Evolutionary conservation across 2,888 invertebrate genomes (phyloP).

Genomic region (Zygothrica quintamaculata): DNA sequence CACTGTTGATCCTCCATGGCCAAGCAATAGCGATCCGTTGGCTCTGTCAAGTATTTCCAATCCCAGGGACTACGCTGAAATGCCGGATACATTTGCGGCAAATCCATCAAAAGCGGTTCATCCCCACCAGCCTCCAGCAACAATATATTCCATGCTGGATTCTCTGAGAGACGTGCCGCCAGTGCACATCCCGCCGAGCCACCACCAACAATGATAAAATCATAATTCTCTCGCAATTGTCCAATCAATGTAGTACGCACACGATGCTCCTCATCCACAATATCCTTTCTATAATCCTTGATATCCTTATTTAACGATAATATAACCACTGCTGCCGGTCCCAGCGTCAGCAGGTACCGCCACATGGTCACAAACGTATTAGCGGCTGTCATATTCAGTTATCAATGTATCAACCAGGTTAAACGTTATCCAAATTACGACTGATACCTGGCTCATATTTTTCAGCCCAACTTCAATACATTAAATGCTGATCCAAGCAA

Average conservation of each 20-base stretch:
- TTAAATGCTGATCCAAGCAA: neutral
- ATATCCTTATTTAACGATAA: slow-evolving; percentile 88
- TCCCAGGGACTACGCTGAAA: slow-evolving; percentile 91
- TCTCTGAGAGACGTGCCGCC: slow-evolving; percentile 91
- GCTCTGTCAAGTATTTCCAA: slow-evolving; percentile 93
- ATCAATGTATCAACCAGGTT: too few species aligned
- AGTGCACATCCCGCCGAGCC: slow-evolving; percentile 93
- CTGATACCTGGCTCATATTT: neutral
- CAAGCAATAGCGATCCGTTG: slow-evolving; percentile 88
- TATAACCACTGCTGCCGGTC: slow-evolving; percentile 88
- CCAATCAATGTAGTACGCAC: slow-evolving; percentile 86
- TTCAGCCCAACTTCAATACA: neutral
- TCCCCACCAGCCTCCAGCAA: slow-evolving; percentile 93
- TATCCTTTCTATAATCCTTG: slow-evolving; percentile 88
- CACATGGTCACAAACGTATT: slow-evolving; percentile 86
- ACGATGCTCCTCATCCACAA: slow-evolving; percentile 88
- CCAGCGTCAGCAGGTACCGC: slow-evolving; percentile 87
- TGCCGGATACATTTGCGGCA: slow-evolving; percentile 89
- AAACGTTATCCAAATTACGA: neutral
- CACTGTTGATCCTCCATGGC: slow-evolving; percentile 88
- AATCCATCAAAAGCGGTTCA: slow-evolving; percentile 89
- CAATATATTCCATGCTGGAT: slow-evolving; percentile 89
- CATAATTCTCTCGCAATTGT: slow-evolving; percentile 88
- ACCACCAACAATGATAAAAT: slow-evolving; percentile 92
- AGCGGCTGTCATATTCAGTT: slow-evolving; percentile 51